Evolutionary conservation across 2,113 vertebrate genomes (phyloP).

Genomic region (Cacatua alba): DNA sequence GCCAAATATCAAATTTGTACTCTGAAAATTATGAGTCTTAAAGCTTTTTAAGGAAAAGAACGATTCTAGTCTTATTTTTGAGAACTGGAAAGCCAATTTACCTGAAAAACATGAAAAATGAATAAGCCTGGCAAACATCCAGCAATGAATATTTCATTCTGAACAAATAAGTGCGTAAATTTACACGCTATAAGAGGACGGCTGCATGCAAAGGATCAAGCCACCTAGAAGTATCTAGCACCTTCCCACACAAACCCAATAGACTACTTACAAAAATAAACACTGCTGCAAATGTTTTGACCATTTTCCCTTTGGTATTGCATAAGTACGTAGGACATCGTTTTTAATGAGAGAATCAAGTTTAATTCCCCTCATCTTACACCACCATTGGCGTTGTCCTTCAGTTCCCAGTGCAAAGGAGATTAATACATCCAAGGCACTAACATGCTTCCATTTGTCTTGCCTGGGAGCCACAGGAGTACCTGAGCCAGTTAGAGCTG

Average conservation of each 20-base stretch:
- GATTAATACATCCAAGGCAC: not conserved
- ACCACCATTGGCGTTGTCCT: not conserved
- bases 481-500: not conserved
- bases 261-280: not conserved
- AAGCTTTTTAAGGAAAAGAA: not conserved
- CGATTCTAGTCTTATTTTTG: not conserved
- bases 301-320: not conserved
- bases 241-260: not conserved
- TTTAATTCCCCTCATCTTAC: not conserved
- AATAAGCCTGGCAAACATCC: not conserved
- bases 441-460: not conserved
- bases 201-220: not conserved
- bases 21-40: not conserved
- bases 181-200: not conserved
- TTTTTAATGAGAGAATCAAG: not conserved
- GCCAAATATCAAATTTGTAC: not conserved
- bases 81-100: not conserved
- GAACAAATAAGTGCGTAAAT: not conserved
- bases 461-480: not conserved
- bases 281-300: not conserved
- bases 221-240: not conserved
- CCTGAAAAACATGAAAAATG: not conserved
- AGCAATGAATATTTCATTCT: not conserved
- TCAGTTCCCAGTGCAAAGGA: not conserved
- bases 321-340: rapidly evolving